A percentile compares a stretch with the other conserved stretches of the same genome.
phyloP scores from a whole-genome alignment of 2,113 vertebrate genomes.

The Zeus faber region DNA sequence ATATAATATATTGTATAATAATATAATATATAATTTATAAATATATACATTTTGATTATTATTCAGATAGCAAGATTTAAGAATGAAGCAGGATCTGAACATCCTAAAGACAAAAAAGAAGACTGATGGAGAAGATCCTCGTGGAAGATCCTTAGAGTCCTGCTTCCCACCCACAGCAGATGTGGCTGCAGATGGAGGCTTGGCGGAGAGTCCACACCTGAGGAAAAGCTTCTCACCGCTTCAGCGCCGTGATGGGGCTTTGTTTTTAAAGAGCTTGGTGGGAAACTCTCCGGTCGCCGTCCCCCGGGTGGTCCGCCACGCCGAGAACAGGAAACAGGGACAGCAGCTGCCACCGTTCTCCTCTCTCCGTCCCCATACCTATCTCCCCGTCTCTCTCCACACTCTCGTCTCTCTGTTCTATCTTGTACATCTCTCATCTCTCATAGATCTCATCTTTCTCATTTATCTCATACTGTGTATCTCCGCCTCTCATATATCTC shows the following conservation, averaged over 20 bases:
- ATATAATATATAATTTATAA: too few relatives aligned
- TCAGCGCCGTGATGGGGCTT: conserved; percentile 48
- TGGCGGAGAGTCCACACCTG: conserved; percentile 52
- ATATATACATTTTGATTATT: too few relatives aligned
- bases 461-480: neutral
- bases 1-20: too few relatives aligned
- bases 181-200: conserved; percentile 38
- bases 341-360: conserved; percentile 68
- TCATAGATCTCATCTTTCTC: too few relatives aligned
- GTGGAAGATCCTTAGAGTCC: conserved; percentile 13
- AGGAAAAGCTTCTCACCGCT: conserved; percentile 58
- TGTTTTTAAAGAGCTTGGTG: conserved; percentile 55
- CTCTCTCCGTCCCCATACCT: conserved; percentile 36
- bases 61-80: too few relatives aligned
- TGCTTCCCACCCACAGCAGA: conserved; percentile 15
- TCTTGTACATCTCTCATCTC: neutral
- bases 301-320: conserved; percentile 42
- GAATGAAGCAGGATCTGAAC: too few relatives aligned
- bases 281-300: too few relatives aligned
- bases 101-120: too few relatives aligned
- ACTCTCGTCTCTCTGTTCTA: conserved; percentile 1
- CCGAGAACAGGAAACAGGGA: conserved; percentile 51
- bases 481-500: too few relatives aligned
- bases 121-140: too few relatives aligned
- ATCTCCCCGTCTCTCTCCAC: conserved; percentile 25